Conservation (phyloP, 1,140 invertebrate genomes). For the Euura lappo region DNA sequence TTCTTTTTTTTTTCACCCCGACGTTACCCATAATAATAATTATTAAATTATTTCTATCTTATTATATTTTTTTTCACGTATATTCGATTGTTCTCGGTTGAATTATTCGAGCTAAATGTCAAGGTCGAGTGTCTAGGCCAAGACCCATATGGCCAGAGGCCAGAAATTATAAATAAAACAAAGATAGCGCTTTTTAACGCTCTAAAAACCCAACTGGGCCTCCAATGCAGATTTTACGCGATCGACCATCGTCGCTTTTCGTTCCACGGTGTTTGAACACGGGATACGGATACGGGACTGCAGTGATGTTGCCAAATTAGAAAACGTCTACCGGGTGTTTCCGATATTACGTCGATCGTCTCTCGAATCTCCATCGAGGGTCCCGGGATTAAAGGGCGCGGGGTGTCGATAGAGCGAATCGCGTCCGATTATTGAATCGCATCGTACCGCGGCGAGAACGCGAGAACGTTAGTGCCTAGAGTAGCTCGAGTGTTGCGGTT, state of each 20-base stretch:
- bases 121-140: constrained; percentile 45
- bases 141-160: constrained; percentile 39
- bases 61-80: no score
- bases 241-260: no score
- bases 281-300: neutral
- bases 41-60: neutral
- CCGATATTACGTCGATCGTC: no score
- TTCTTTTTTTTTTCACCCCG: neutral
- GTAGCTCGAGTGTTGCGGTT: neutral
- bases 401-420: no score
- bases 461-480: no score
- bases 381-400: neutral
- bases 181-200: neutral
- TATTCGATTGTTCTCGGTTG: neutral
- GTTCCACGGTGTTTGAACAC: neutral
- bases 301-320: neutral
- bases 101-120: constrained; percentile 37
- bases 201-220: neutral
- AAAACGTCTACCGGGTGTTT: neutral
- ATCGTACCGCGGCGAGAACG: no score
- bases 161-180: constrained; percentile 48
- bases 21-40: neutral
- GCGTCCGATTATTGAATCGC: no score
- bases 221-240: neutral
- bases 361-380: no score